Evolutionary conservation across 2,113 vertebrate genomes (phyloP), one percentile per base, ranked within the genome.

Genomic region (Bufo bufo): DNA sequence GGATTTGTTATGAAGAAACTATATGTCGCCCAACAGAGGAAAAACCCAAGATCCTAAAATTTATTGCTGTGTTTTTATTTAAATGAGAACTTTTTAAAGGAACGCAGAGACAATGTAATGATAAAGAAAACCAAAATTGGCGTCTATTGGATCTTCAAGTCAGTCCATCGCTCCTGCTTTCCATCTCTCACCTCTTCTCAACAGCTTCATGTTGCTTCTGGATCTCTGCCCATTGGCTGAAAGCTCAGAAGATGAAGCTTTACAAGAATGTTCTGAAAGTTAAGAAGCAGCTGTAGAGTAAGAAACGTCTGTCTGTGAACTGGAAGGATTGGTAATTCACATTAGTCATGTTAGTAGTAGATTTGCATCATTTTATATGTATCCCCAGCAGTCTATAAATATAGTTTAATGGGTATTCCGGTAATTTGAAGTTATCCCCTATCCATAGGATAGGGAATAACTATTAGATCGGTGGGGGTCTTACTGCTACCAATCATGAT

Each of bases 251-350:
- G 69, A 72, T 72, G 69, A 72, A 45, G 69, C 4, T 72, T 72
- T 72, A 72, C 69, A 72, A 72, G 69, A 45, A 47, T 72, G 69
- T 72, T 17, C 69, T 45, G 69, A 16, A 17, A 72, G 69, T 72
- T 72, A 72, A 72, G 69, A 72, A 72, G 69, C 69, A 71, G 66
- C 66, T 71, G 66, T 43, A 71, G 5, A 71, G 63, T 66, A n/a
- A 43, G 66, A 43, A 13, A 1, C 69, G 16, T 72, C 69, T 72
- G 33, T 72, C 69, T 17, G 1, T 20, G 63, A 2, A 3, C 19
- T 65, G 63, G 20, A 33, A 69, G 33, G 33, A 45, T 3, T 72
- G 33, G 69, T 6, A 16, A 14, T 69, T 33, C 65, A 14, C 3
- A 69, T 33, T 33, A 33, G 5, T 66, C 23, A 23, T 66, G 8